Base-by-base conservation (phyloP, 2,888 invertebrate genomes). In the Campopleginae sp. region DNA sequence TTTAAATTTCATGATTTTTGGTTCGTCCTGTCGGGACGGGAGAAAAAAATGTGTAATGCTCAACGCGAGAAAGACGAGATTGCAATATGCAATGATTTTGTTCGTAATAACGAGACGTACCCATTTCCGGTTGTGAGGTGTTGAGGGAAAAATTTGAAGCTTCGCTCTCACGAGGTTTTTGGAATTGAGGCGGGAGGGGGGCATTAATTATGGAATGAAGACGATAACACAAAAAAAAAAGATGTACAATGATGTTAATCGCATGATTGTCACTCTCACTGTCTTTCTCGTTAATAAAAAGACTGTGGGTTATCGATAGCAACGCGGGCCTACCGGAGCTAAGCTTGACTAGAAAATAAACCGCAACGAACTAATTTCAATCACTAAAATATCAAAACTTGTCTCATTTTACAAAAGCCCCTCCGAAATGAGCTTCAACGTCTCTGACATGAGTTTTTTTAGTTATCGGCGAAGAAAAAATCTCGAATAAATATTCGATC, bases 291-390 rank as follows among this genome's bases (percentile, higher is more conserved):
- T 58, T 61, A 5, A 48, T 77, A 71, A 84, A 86, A 85, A 87
- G 85, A 87, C 68, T 75, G 85, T 86, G 78, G 85, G 80, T 77
- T 71, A 81, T 85, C 70, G 44, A 66, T 81, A 86, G 76, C 80
- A 84, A 86, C 87, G 74, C 87, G 74, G 85, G 82, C 82, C 82
- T 82, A 84, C 82, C 82, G 72, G 80, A 83, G 82, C 81, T 87
- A 84, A 86, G 84, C 79, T 87, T 88, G 88, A 88, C 88, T 88
- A 88, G 88, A 88, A 85, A 88, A 83, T 27, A 80, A 86, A 82
- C 82, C 44, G n/a, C n/a, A 82, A 83, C 54, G 42, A 58, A 84
- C 80, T 54, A 82, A 78, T 80, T 81, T 63, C 58, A 80, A 81
- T 68, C 46, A 70, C 68, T 51, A 76, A 79, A 70, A 58, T 61